Base-by-base conservation (phyloP, 2,888 invertebrate genomes). In the Brachycybe producta region DNA sequence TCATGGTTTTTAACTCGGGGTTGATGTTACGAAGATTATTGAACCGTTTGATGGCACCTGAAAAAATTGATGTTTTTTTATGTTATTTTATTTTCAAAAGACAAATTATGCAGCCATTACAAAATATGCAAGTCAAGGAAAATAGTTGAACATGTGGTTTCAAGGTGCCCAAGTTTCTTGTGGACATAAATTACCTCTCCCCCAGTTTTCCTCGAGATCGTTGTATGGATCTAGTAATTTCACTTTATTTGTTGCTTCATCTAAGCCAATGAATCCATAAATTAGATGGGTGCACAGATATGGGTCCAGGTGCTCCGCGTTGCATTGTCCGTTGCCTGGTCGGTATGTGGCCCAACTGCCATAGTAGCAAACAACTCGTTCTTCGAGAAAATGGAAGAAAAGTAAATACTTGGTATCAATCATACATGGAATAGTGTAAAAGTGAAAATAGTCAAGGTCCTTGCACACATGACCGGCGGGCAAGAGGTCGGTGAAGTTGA, bases 331-430 rank as follows among this genome's bases (percentile, higher is more conserved):
- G 44, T 67, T 61, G 0, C 74, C 76, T 0, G 62, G 64, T 34
- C 84, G 73, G 60, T 84, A 83, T 0, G 74, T 74, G 0, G 84
- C 74, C 85, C 85, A 85, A 8, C 78, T 76, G 2, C 82, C 81
- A 56, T 76, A 80, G 65, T 84, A 85, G 59, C 85, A 84, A 0
- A 82, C 71, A 0, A 84, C 39, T 38, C 57, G 57, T 36, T 57
- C 58, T 36, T 5, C 15, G n/a, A n/a, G n/a, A 26, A n/a, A 43
- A 30, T 8, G 32, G n/a, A 30, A 30, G n/a, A 30, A n/a, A 30
- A 30, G 32, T 30, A 30, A n/a, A n/a, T n/a, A n/a, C n/a, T n/a
- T n/a, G n/a, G n/a, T n/a, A n/a, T n/a, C n/a, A n/a, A n/a, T n/a
- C n/a, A n/a, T n/a, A n/a, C n/a, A n/a, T n/a, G n/a, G n/a, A n/a